Base-by-base conservation (phyloP, 2,888 invertebrate genomes). In the Crioceris asparagi region DNA sequence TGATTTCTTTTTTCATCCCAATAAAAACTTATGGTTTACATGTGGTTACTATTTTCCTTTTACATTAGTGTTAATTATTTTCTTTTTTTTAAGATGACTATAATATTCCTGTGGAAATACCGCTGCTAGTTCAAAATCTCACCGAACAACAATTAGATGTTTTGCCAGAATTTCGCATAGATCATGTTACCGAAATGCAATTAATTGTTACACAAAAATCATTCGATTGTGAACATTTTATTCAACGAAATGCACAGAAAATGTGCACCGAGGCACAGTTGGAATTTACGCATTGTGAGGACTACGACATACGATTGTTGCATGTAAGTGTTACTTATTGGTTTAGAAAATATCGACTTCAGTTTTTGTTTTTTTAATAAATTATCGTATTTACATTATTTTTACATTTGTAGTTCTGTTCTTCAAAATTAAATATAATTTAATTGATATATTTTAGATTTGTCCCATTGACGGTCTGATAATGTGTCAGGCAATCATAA, bases 221-320 rank as follows among this genome's bases (percentile, higher is more conserved):
- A 4, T 64, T 65, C 39, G 66, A 66, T 49, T 64, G 62, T 44
- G 66, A 66, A 48, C 64, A 64, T 43, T 66, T 66, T 46, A 60
- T 65, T 38, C 64, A 65, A 48, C 54, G 59, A 38, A 51, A 59
- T 35, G 64, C 65, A n/a, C 62, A 65, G 44, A 58, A 59, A 41
- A 41, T 65, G 32, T 66, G 66, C 46, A 43, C 54, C 2, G 64
- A 65, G 40, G 55, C 59, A 17, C 56, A 61, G 34, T 44, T 65
- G 26, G 58, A 62, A 45, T 66, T 63, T 46, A 50, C 61, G 27
- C 60, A 65, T 51, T 65, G 64, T 46, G 60, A 62, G 44, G 66
- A 66, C 41, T 66, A 65, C 42, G 65, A 66, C 48, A 60, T 66
- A 41, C 62, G 62, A 55, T 53, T 66, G 43, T 50, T 63, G 37